Base-by-base conservation (phyloP, 2,888 invertebrate genomes). In the Dolichopus griseipennis region DNA sequence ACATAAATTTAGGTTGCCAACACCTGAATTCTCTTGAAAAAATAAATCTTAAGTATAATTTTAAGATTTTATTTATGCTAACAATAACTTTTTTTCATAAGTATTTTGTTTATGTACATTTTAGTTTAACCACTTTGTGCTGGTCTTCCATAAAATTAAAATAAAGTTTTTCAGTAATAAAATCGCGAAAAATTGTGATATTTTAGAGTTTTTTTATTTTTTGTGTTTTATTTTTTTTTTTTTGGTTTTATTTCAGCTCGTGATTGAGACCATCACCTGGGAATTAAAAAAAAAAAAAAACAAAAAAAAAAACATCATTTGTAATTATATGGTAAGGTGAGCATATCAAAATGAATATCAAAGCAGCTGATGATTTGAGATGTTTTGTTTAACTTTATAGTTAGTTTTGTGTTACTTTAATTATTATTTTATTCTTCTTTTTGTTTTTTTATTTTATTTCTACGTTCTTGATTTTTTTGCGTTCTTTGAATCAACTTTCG, bases 321-420 rank as follows among this genome's bases (percentile, higher is more conserved):
- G 52, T 52, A 52, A 52, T 52, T 52, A 52, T 52, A 52, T 52
- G 52, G 52, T 52, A 52, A 52, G 52, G 52, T 52, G 52, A 52
- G 52, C 52, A 52, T 52, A 52, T 52, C 52, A n/a, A 52, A 52
- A n/a, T 52, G 52, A 52, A 52, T 52, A 52, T 52, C 52, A 52
- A 52, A 52, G 52, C n/a, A 52, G 52, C 52, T 52, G 52, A 52
- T 52, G 52, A 52, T 15, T 52, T 52, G 18, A 52, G 52, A 12
- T 52, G 52, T 18, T 52, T 52, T 52, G 15, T 15, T n/a, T 18
- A 3, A 18, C 2, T 18, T 52, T 52, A 18, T 41, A 6, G 52
- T 52, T 52, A 18, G 18, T 52, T 52, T 41, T 41, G 15, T 15
- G 15, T 12, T 9, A 7, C 15, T 41, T 52, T 52, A 6, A 52